Evolutionary conservation across 2,888 invertebrate species (phyloP).

Genomic region (Balanococcus diminutus): DNA sequence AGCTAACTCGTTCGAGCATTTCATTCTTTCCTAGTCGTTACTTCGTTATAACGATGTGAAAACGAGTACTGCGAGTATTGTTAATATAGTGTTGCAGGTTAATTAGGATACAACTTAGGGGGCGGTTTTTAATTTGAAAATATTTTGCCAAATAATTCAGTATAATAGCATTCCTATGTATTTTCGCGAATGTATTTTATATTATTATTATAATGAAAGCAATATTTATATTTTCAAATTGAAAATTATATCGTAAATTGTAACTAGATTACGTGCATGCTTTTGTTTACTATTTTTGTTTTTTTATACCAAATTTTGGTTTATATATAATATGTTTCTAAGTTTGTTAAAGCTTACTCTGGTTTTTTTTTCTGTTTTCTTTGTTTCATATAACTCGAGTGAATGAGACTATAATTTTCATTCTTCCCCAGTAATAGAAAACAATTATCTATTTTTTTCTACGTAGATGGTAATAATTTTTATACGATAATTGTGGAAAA

Average conservation of each 20-base stretch:
- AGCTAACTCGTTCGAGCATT: neutral
- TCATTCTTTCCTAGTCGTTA: neutral
- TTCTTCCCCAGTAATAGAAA: conserved; percentile 24
- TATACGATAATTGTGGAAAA: conserved; percentile 17
- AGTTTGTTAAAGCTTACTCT: neutral
- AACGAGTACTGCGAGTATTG: neutral
- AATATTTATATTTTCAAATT: conserved; percentile 18
- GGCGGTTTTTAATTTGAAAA: neutral
- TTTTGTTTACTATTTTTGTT: neutral
- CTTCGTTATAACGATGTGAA: neutral
- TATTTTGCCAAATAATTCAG: neutral
- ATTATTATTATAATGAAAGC: neutral
- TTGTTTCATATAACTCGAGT: conserved; percentile 11
- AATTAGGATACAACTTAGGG: neutral
- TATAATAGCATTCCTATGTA: neutral
- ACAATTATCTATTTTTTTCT: neutral
- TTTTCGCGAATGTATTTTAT: neutral
- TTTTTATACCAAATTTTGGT: neutral
- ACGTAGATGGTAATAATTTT: conserved; percentile 29
- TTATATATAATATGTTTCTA: neutral
- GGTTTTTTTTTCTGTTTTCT: neutral
- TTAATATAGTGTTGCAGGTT: neutral
- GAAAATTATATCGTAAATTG: neutral
- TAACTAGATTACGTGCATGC: conserved; percentile 3
- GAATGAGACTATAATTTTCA: neutral